These are phyloP conservation scores for Salpingus planirostris DNA, from an alignment of 2,888 invertebrate species.

Conservation along the genomic window DNA sequence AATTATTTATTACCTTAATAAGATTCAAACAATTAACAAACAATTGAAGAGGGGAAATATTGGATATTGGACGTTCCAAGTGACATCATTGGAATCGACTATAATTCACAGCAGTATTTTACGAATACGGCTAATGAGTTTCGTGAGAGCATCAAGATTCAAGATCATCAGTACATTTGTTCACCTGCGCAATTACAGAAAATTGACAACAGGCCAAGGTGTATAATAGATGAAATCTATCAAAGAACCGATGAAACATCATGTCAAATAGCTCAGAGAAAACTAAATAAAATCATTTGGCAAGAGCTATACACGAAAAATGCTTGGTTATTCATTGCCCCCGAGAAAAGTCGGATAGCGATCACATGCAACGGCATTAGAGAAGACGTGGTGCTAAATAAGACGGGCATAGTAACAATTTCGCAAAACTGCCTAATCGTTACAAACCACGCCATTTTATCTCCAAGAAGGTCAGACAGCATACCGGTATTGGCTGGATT, in stretches of 20 bases:
- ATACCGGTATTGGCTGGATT: neutral
- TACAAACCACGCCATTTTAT: neutral
- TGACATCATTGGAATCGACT: conserved; percentile 3
- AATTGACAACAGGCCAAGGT: conserved; percentile 1
- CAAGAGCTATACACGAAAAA: conserved; percentile 2
- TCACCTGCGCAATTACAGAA: conserved; percentile 1
- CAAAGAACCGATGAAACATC: conserved; percentile 1
- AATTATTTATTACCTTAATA: too few species aligned
- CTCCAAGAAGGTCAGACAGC: neutral
- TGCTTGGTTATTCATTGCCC: conserved; percentile 2
- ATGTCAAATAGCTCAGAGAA: neutral
- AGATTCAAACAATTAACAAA: too few species aligned
- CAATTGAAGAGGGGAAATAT: too few species aligned
- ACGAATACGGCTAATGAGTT: conserved; percentile 1
- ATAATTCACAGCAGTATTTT: conserved; percentile 5
- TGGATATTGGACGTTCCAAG: conserved; percentile 2
- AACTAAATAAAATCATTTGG: neutral
- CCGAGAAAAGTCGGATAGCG: neutral
- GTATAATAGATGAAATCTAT: conserved; percentile 5
- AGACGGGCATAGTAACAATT: neutral
- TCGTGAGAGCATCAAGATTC: neutral
- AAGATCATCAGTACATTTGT: conserved; percentile 1
- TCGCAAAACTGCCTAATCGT: neutral
- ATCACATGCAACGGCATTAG: neutral
- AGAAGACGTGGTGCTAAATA: neutral